A percentile compares a stretch with the other conserved stretches of the same genome.
These are phyloP conservation scores for Sphenodon punctatus DNA, from an alignment of 2,797 vertebrate genomes.

Conservation along the genomic window DNA sequence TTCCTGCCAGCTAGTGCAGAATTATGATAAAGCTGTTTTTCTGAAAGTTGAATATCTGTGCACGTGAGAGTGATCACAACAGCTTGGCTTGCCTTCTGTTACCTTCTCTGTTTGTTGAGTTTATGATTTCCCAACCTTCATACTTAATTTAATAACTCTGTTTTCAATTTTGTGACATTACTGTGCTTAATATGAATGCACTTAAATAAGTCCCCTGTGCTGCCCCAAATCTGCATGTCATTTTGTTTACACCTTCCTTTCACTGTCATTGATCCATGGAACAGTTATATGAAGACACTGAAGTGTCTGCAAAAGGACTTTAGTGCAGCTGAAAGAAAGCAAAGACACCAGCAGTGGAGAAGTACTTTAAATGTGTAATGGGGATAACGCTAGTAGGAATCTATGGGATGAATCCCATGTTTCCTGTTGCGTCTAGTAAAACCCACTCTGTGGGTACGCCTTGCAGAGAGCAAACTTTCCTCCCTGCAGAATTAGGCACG, in stretches of 20 bases:
- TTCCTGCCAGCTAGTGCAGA: slow-evolving; percentile 40
- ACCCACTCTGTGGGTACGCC: no score
- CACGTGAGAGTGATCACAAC: slow-evolving; percentile 35
- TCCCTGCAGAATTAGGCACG: no score
- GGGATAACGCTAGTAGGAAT: neutral
- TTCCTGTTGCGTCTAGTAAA: no score
- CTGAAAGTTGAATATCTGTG: slow-evolving; percentile 25
- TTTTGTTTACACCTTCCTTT: neutral
- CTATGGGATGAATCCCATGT: no score
- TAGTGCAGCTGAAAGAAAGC: neutral
- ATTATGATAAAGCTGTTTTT: slow-evolving; percentile 64
- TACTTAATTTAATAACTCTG: slow-evolving; percentile 17
- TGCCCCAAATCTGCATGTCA: neutral
- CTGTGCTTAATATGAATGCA: neutral
- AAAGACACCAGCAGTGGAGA: neutral
- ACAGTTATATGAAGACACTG: neutral
- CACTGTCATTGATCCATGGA: neutral
- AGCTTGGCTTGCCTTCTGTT: slow-evolving; percentile 66
- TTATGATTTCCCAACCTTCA: slow-evolving; percentile 24
- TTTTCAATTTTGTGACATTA: neutral
- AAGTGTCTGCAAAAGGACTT: neutral
- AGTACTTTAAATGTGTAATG: neutral
- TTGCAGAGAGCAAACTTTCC: no score
- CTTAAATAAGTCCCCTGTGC: neutral
- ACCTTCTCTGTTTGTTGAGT: slow-evolving; percentile 41